These are phyloP conservation scores for Halictus quadricinctus DNA, from an alignment of 2,888 invertebrate genomes.

Conservation along the genomic window DNA sequence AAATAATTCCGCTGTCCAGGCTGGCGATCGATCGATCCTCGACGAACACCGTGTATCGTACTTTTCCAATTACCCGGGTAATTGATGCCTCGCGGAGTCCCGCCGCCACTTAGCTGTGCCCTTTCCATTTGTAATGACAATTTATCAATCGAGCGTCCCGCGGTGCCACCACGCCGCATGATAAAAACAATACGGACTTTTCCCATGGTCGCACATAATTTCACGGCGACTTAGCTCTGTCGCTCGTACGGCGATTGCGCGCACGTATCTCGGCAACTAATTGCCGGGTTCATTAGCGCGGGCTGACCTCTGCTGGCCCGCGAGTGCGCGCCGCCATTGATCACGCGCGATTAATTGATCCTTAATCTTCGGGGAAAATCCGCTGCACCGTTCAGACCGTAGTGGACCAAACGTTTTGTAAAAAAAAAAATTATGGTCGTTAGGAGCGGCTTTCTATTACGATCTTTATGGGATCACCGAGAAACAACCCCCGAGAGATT, in stretches of 20 bases:
- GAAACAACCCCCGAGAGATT: too few species aligned
- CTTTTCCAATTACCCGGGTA: conserved; percentile 15
- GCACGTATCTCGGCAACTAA: conserved; percentile 55
- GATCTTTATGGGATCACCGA: too few species aligned
- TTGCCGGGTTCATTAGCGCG: conserved; percentile 53
- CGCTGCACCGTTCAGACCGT: conserved; percentile 30
- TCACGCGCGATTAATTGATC: conserved; percentile 66
- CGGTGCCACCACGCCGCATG: neutral
- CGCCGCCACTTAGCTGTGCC: conserved; percentile 20
- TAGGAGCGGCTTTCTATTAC: neutral
- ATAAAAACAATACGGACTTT: conserved; percentile 38
- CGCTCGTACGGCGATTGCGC: conserved; percentile 10
- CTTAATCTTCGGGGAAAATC: conserved; percentile 59
- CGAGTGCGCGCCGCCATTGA: conserved; percentile 51
- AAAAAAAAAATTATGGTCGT: neutral
- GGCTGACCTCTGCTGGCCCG: conserved; percentile 50
- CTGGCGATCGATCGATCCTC: conserved; percentile 5
- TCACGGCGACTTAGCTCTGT: conserved; percentile 31
- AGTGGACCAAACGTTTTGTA: neutral
- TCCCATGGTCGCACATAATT: conserved; percentile 27
- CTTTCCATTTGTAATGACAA: conserved; percentile 28
- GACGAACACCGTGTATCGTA: conserved; percentile 6
- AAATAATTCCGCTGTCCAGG: conserved; percentile 7
- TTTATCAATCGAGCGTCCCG: conserved; percentile 36
- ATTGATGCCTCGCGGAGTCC: conserved; percentile 17